Base-by-base conservation (phyloP, 2,888 invertebrate species). In the Rapana venosa region DNA sequence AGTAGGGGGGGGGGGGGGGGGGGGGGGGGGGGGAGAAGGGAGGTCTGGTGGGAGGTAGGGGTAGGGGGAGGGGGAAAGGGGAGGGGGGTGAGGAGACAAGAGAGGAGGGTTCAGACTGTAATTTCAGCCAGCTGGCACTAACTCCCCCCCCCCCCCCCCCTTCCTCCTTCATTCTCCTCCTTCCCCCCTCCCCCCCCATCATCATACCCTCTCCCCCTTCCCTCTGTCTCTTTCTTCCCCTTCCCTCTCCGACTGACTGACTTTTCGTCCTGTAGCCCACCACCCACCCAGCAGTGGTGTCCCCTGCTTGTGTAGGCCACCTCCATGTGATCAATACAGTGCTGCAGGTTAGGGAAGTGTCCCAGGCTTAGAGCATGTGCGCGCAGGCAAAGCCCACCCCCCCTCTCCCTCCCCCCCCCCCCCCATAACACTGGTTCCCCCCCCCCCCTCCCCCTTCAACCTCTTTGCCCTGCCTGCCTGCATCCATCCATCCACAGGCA, bases 41-140 rank as follows among this genome's bases (percentile, higher is more conserved):
- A 70, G 22, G 17, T 20, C 8, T 70, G 70, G 70, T 20, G 70
- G 70, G 17, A n/a, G n/a, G n/a, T n/a, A n/a, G 22, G 86, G 66
- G 8, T n/a, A 61, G 22, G 61, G 86, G n/a, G 35, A 35, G 36
- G 81, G 36, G 17, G 47, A 11, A 13, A 26, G 56, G 83, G n/a
- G 83, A 5, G 32, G 86, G 22, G 86, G 66, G 8, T n/a, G 86
- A 35, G 61, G 86, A n/a, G 84, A 61, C 20, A 20, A 36, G 30
- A 32, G 87, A 32, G 22, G 15, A 11, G 26, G 56, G 61, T 56
- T 66, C 58, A 32, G 35, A 36, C 87, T 70, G 36, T 87, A 70
- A 87, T 87, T 87, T 70, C 87, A 36, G 87, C 87, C 87, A 87
- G 87, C 66, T 87, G 87, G 66, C 87, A 70, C 36, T n/a, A 66